Conservation (phyloP, 2,888 invertebrate genomes). For the Chloroclysta siterata region DNA sequence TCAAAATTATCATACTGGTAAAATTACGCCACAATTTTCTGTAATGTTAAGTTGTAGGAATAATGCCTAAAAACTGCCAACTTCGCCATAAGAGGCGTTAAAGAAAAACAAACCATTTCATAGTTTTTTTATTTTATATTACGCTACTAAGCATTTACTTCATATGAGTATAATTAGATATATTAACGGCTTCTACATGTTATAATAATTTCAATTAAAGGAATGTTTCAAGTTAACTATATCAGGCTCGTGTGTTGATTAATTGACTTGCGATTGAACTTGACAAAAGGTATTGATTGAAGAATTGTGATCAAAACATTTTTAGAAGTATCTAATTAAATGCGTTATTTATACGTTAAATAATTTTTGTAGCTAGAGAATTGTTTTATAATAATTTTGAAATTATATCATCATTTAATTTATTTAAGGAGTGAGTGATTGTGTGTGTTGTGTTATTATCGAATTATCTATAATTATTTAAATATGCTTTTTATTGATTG, state of each 20-base stretch:
- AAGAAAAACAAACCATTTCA: no score
- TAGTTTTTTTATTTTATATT: no score
- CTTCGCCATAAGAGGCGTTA: no score
- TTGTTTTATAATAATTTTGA: slow-evolving; percentile 25
- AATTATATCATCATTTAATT: slow-evolving; percentile 20
- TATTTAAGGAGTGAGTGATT: slow-evolving; percentile 40
- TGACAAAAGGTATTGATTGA: background rate
- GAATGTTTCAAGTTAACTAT: slow-evolving; percentile 3
- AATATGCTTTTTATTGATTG: slow-evolving; percentile 57
- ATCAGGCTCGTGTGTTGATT: background rate
- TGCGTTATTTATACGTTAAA: background rate
- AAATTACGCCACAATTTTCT: no score
- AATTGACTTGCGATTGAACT: background rate
- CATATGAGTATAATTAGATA: no score
- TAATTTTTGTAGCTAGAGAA: slow-evolving; percentile 12
- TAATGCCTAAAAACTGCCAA: no score
- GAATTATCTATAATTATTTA: slow-evolving; percentile 35
- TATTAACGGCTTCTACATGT: slow-evolving; percentile 7
- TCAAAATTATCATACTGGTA: no score
- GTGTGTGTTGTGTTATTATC: slow-evolving; percentile 44
- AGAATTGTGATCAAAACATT: background rate
- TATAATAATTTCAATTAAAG: background rate
- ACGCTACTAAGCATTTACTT: no score
- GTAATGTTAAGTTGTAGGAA: no score
- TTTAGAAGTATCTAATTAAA: background rate